phyloP scores from a whole-genome alignment of 2,113 vertebrate species.

The Polyodon spathula region DNA sequence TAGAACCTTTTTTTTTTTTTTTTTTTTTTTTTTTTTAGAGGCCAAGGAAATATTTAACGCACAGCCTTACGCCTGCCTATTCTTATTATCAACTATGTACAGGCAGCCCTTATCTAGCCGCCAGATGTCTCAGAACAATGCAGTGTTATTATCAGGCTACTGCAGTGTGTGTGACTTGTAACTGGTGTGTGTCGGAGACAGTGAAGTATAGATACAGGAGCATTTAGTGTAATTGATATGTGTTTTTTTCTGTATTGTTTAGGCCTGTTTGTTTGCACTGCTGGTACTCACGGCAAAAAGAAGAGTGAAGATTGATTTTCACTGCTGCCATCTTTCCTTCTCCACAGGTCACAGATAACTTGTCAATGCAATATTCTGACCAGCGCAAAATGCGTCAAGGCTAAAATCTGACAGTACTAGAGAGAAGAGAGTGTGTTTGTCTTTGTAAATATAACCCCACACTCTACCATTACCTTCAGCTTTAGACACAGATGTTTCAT shows the following conservation, averaged over 20 bases:
- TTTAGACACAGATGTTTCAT: conserved; percentile 55
- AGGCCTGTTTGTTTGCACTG: conserved; percentile 86
- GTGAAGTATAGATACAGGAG: conserved; percentile 82
- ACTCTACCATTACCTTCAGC: conserved; percentile 41
- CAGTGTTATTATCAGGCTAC: conserved; percentile 77
- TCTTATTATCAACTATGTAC: conserved; percentile 86
- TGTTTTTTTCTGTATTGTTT: conserved; percentile 86
- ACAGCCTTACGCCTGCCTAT: conserved; percentile 80
- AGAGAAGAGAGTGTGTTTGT: conserved; percentile 40
- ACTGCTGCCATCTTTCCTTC: conserved; percentile 60
- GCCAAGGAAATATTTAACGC: conserved; percentile 94
- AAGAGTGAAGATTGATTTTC: conserved; percentile 80
- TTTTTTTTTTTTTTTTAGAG: conserved; percentile 96
- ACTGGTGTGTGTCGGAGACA: conserved; percentile 72
- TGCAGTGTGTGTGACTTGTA: conserved; percentile 75
- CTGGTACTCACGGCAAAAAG: conserved; percentile 76
- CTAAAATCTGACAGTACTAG: conserved; percentile 44
- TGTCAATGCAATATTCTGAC: conserved; percentile 55
- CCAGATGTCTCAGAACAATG: conserved; percentile 95
- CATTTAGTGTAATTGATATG: conserved; percentile 98
- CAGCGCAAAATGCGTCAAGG: conserved; percentile 57
- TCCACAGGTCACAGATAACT: conserved; percentile 65
- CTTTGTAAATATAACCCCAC: conserved; percentile 42
- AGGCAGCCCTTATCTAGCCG: conserved; percentile 88
- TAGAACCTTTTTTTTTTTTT: conserved; percentile 99